phyloP scores from a whole-genome alignment of 2,797 vertebrate species.

The Trachurus trachurus region DNA sequence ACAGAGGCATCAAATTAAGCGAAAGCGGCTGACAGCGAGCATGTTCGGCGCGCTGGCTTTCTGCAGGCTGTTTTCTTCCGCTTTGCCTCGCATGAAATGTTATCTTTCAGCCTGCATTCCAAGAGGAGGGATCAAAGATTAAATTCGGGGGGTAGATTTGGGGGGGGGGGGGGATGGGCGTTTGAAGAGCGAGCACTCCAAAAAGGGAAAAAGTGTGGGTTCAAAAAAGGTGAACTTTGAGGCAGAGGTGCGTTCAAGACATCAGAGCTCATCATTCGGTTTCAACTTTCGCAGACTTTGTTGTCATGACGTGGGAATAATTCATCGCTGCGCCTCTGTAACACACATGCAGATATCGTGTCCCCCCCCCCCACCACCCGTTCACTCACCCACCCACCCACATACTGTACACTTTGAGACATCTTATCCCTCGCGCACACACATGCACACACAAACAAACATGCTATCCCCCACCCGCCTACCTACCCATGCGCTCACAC shows the following conservation, averaged over 20 bases:
- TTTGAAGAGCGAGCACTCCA: constrained; percentile 65
- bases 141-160: constrained; percentile 67
- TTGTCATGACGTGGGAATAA: constrained; percentile 58
- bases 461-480: constrained; percentile 37
- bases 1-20: constrained; percentile 83
- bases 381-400: constrained; percentile 56
- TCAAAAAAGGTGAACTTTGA: constrained; percentile 59
- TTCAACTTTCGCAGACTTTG: constrained; percentile 61
- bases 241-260: constrained; percentile 45
- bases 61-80: constrained; percentile 80
- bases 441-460: constrained; percentile 47
- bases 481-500: constrained; percentile 61
- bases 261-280: constrained; percentile 55
- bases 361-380: constrained; percentile 53
- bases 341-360: constrained; percentile 52
- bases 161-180: constrained; percentile 49
- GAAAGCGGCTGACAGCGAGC: constrained; percentile 82
- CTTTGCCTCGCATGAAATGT: constrained; percentile 79
- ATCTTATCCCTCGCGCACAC: constrained; percentile 51
- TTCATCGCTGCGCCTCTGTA: constrained; percentile 45
- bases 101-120: constrained; percentile 79
- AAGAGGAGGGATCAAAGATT: constrained; percentile 80
- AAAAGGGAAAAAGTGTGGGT: constrained; percentile 49
- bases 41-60: constrained; percentile 77
- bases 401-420: constrained; percentile 44